A percentile compares a stretch with the other conserved stretches of the same genome.
phyloP scores from a whole-genome alignment of 1,140 invertebrate species.

The Trachymyrmex cornetzi region DNA sequence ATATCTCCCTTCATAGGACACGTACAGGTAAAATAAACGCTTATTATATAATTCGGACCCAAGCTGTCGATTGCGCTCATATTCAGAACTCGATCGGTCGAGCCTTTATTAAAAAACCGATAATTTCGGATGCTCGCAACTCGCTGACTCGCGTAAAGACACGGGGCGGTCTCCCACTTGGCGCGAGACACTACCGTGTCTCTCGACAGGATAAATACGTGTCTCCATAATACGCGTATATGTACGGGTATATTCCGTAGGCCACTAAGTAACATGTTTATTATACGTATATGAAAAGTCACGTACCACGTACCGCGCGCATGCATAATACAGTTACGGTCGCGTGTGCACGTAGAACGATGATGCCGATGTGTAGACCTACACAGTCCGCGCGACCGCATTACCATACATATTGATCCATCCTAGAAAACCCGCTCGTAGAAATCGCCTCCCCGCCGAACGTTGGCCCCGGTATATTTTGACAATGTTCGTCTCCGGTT shows the following conservation, averaged over 20 bases:
- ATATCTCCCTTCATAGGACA: too few species aligned
- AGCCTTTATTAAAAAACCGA: too few species aligned
- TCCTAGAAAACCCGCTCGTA: slow-evolving; percentile 37
- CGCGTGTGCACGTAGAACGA: slow-evolving; percentile 39
- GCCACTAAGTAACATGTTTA: slow-evolving; percentile 39
- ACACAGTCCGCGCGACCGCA: slow-evolving; percentile 46
- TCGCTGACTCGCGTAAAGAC: too few species aligned
- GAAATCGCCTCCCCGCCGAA: slow-evolving; percentile 9
- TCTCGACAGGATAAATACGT: slow-evolving; percentile 23
- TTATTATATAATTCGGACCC: too few species aligned
- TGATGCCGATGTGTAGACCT: slow-evolving; percentile 39
- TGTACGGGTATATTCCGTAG: slow-evolving; percentile 4
- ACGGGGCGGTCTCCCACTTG: too few species aligned
- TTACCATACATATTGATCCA: slow-evolving; percentile 74
- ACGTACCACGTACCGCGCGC: slow-evolving; percentile 39
- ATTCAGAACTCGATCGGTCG: too few species aligned
- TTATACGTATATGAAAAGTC: slow-evolving; percentile 37
- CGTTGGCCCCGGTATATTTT: slow-evolving; percentile 24
- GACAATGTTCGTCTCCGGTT: slow-evolving; percentile 35
- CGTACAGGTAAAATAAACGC: too few species aligned
- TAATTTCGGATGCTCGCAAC: too few species aligned
- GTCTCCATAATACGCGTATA: slow-evolving; percentile 1
- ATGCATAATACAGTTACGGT: slow-evolving; percentile 68
- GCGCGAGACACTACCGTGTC: too few species aligned
- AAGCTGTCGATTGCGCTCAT: too few species aligned